phyloP scores from a whole-genome alignment of 1,140 invertebrate species.

The Euglossa dilemma region DNA sequence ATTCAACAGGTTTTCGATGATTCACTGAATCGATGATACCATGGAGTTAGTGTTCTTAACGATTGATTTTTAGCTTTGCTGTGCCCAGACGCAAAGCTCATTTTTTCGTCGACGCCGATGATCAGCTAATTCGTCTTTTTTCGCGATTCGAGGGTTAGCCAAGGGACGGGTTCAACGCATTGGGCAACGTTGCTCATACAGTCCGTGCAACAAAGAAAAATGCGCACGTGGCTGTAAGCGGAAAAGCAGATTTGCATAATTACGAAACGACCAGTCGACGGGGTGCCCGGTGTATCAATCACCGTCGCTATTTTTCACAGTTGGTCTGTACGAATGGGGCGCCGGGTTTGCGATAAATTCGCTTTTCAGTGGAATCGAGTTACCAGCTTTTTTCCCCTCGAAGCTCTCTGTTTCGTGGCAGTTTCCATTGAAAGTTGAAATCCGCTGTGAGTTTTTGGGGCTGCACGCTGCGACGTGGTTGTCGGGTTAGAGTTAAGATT shows the following conservation, averaged over 20 bases:
- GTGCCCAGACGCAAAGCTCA: no score
- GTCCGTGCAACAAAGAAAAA: slow-evolving; percentile 38
- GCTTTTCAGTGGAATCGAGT: slow-evolving; percentile 21
- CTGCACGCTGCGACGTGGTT: no score
- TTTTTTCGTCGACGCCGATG: not conserved
- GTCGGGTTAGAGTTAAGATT: no score
- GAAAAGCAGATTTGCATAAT: slow-evolving; percentile 70
- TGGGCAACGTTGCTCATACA: slow-evolving; percentile 19
- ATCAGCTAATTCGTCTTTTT: not conserved
- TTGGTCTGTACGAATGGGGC: slow-evolving; percentile 43
- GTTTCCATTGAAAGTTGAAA: not conserved
- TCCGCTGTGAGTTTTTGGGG: not conserved
- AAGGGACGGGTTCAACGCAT: not conserved
- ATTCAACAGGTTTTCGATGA: no score
- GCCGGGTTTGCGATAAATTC: slow-evolving; percentile 54
- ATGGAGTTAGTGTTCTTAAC: no score
- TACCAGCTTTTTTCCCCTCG: not conserved
- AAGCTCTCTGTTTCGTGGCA: not conserved
- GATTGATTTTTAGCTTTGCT: no score
- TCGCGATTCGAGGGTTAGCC: not conserved
- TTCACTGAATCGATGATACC: no score
- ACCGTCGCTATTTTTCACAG: slow-evolving; percentile 68
- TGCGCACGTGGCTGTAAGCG: slow-evolving; percentile 30
- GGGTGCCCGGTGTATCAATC: slow-evolving; percentile 66
- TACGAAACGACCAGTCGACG: slow-evolving; percentile 62